Evolutionary conservation across 2,797 vertebrate species (phyloP), one percentile per base, ranked within the genome.

Genomic region (Helostoma temminkii): DNA sequence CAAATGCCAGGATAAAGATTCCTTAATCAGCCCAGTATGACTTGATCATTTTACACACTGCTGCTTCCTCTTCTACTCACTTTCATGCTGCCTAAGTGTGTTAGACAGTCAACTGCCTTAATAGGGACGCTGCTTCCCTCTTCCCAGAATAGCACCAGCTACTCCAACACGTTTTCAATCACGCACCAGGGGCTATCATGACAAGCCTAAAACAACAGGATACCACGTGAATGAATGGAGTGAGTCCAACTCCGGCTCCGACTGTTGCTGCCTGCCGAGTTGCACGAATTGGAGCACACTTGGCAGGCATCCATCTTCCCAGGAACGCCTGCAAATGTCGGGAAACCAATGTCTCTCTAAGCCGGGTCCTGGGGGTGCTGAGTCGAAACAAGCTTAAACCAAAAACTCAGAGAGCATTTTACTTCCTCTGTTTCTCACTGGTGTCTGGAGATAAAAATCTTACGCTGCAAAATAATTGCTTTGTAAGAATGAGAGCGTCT

Each of bases 171-270:
- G 88, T 85, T 90, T 89, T 82, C 72, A 88, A 87, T 89, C 89
- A 86, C 36, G 70, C 76, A 72, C 76, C 81, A 65, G 66, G 64
- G 76, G 70, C 82, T 58, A 86, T 89, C 79, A 78, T 75, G 89
- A 87, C 82, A 71, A 48, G 74, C 70, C 81, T 82, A 80, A 19
- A 89, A 84, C 82, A 91, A 90, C 90, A 88, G 88, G 79, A 87
- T 66, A 86, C 71, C 80, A 87, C 36, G 81, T 88, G 83, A 86
- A 87, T 78, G 66, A 69, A 67, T 88, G 87, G 88, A 79, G 2
- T 41, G 21, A 37, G 47, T 88, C 81, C 81, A 87, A 55, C 39
- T 70, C 39, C 1, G 53, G 46, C 60, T 74, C 50, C 11, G 54
- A 62, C 76, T 65, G 68, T 68, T 25, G 50, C 76, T 49, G 81